Conservation (phyloP, 2,888 invertebrate genomes). For the Cerceris ruficornis region DNA sequence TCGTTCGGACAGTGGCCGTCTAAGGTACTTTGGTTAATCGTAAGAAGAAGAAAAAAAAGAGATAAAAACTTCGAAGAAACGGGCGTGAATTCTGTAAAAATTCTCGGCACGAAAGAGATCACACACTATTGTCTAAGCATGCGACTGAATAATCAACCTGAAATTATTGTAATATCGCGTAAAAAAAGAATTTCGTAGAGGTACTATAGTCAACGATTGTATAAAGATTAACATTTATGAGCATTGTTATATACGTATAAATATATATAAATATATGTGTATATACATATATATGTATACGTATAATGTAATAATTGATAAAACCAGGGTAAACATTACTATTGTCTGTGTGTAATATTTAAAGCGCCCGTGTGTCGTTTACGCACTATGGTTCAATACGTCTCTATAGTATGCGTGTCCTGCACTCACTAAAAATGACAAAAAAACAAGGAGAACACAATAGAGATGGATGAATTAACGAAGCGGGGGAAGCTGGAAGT, state of each 20-base stretch:
- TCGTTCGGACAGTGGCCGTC: no score
- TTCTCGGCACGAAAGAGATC: slow-evolving; percentile 19
- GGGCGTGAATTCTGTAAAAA: neutral
- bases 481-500: no score
- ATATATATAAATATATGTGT: slow-evolving; percentile 48
- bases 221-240: slow-evolving; percentile 52
- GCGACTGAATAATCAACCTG: slow-evolving; percentile 75
- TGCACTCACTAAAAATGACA: slow-evolving; percentile 21
- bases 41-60: neutral
- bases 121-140: slow-evolving; percentile 57
- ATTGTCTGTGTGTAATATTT: slow-evolving; percentile 55
- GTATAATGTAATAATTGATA: slow-evolving; percentile 65
- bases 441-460: slow-evolving; percentile 8
- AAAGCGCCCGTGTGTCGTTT: slow-evolving; percentile 23
- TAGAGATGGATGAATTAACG: neutral
- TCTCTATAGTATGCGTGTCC: slow-evolving; percentile 37
- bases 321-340: slow-evolving; percentile 71
- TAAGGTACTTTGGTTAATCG: no score
- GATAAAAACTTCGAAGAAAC: neutral
- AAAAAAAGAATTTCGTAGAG: slow-evolving; percentile 30
- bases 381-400: slow-evolving; percentile 10
- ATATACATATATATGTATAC: slow-evolving; percentile 55
- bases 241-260: slow-evolving; percentile 57
- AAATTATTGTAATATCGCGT: slow-evolving; percentile 62
- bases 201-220: slow-evolving; percentile 45